phyloP scores from a whole-genome alignment of 2,888 invertebrate genomes.

The Cheilosia variabilis region DNA sequence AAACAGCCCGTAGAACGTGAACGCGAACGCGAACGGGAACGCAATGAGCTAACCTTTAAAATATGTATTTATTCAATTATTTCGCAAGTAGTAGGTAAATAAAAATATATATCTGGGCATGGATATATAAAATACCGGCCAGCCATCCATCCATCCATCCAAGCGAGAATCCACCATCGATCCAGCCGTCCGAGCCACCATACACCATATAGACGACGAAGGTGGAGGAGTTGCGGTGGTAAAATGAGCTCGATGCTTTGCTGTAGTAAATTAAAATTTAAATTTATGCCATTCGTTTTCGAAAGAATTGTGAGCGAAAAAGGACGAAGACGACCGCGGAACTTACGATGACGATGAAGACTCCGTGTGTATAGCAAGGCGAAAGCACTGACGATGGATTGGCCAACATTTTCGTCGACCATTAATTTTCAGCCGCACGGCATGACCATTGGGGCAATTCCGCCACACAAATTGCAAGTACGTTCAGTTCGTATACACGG shows the following conservation, averaged over 20 bases:
- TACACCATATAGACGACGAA: neutral
- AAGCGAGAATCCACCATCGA: constrained; percentile 63
- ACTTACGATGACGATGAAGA: constrained; percentile 49
- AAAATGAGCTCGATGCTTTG: constrained; percentile 73
- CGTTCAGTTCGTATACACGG: constrained; percentile 15
- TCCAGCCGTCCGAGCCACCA: constrained; percentile 57
- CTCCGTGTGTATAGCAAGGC: constrained; percentile 7
- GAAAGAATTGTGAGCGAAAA: constrained; percentile 54
- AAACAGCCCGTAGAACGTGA: neutral
- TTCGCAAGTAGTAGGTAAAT: constrained; percentile 77
- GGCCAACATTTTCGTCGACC: constrained; percentile 61
- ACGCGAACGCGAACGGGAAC: constrained; percentile 49
- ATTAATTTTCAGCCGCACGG: constrained; percentile 44
- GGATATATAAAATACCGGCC: constrained; percentile 65
- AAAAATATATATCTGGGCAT: constrained; percentile 73
- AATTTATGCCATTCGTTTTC: constrained; percentile 77
- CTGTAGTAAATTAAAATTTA: constrained; percentile 78
- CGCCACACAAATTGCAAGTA: constrained; percentile 48
- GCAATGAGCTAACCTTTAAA: constrained; percentile 76
- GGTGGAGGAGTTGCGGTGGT: constrained; percentile 35
- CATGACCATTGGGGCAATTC: constrained; percentile 63
- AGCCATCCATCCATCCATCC: constrained; percentile 65
- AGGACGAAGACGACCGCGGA: constrained; percentile 63
- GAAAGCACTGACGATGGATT: constrained; percentile 52
- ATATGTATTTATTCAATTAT: constrained; percentile 78